These are phyloP conservation scores for Scaptodrosophila latifasciaeformis DNA, from an alignment of 2,888 invertebrate genomes.

Conservation along the genomic window DNA sequence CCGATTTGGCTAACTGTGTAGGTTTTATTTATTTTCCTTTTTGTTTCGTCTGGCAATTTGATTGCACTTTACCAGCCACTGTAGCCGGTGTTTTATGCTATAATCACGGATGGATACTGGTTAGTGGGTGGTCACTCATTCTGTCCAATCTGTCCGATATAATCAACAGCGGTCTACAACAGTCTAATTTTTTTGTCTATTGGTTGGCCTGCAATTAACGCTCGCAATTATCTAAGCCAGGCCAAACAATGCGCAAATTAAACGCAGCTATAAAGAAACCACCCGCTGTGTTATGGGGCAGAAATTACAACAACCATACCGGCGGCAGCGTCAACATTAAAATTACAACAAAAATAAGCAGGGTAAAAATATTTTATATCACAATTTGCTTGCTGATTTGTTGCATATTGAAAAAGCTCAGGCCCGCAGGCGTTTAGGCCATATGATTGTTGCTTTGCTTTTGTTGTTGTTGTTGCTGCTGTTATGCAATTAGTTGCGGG, in stretches of 20 bases:
- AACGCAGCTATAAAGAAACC: conserved; percentile 57
- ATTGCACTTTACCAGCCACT: conserved; percentile 46
- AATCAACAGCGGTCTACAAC: too few species aligned
- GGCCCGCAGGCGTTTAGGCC: conserved; percentile 53
- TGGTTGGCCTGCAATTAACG: conserved; percentile 57
- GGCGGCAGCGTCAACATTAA: background rate
- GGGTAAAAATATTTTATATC: conserved; percentile 59
- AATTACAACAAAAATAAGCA: background rate
- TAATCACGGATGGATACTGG: too few species aligned
- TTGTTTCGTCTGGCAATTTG: conserved; percentile 52
- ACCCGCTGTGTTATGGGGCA: too few species aligned
- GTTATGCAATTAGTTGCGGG: conserved; percentile 52
- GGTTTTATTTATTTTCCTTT: conserved; percentile 7
- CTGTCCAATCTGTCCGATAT: background rate
- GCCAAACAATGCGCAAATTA: conserved; percentile 64
- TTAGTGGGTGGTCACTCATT: background rate
- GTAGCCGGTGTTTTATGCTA: background rate
- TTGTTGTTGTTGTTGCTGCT: conserved; percentile 13
- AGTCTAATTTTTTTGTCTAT: too few species aligned
- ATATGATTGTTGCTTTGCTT: conserved; percentile 13
- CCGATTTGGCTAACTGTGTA: too few species aligned
- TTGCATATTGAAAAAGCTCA: conserved; percentile 59
- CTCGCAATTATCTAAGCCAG: conserved; percentile 62
- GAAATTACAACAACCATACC: too few species aligned
- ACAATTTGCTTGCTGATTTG: conserved; percentile 64